phyloP scores from a whole-genome alignment of 2,113 vertebrate genomes.

The Tachuris rubrigastra region DNA sequence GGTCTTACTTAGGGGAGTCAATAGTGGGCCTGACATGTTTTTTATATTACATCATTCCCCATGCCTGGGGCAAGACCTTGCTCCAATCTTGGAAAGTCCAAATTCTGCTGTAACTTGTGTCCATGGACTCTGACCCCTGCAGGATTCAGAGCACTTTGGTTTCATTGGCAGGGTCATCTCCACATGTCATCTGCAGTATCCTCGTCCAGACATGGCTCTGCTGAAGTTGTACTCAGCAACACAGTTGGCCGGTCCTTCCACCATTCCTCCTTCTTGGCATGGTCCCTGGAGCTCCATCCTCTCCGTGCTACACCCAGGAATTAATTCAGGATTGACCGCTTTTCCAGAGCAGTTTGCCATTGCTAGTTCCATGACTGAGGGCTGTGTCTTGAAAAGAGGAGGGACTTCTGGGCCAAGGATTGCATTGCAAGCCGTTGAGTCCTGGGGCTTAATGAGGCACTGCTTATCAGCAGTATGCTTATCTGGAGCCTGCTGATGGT shows the following conservation, averaged over 20 bases:
- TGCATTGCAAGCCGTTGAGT: constrained; percentile 40
- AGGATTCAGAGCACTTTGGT: background rate
- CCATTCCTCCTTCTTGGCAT: background rate
- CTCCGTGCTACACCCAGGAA: background rate
- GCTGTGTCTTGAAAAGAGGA: background rate
- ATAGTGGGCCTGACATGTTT: background rate
- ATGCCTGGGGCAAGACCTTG: background rate
- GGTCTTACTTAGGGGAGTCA: background rate
- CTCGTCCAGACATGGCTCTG: background rate
- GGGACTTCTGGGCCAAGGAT: constrained; percentile 36
- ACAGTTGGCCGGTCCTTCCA: rapidly evolving
- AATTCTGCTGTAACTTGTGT: background rate
- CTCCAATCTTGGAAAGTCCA: background rate
- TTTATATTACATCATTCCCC: background rate
- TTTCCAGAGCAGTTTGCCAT: background rate
- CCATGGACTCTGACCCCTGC: background rate
- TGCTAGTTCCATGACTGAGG: background rate
- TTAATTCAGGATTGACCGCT: background rate
- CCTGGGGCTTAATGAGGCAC: constrained; percentile 55
- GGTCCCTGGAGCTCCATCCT: background rate
- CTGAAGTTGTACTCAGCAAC: background rate
- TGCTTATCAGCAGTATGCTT: constrained; percentile 54
- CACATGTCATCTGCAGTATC: background rate
- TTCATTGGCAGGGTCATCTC: background rate
- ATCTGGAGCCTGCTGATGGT: background rate